Evolutionary conservation across 2,797 vertebrate species (phyloP), one percentile per base, ranked within the genome.

Genomic region (Balearica regulorum): DNA sequence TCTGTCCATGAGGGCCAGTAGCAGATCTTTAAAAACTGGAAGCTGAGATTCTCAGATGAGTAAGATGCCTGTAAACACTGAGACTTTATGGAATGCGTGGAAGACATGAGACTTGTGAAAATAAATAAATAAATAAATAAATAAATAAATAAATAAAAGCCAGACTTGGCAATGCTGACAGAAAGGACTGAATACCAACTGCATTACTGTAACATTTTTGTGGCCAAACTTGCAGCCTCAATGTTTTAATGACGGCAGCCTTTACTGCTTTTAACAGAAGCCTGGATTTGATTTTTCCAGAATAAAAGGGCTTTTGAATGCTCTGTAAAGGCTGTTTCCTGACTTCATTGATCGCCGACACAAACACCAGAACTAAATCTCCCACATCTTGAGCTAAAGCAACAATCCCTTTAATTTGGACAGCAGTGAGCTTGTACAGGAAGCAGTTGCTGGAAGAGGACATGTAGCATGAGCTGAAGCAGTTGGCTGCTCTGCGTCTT

Each of bases 241-340:
- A 20, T 89, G 92, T 95, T 96, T 95, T 96, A 84, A 90, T 24
- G 83, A 95, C 65, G 78, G 90, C 84, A 87, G 94, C 72, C 78
- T 94, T 94, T 92, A 61, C 68, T 80, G 88, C 92, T 44, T 90
- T 94, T 94, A 87, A 91, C 95, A 92, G 90, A 89, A 95, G 78
- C 88, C 95, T 97, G 96, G 96, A 91, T 95, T 96, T 95, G 78
- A 95, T 94, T 97, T 92, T 93, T 95, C 84, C 1, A 0, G 83
- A 94, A 94, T 94, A 96, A 96, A 95, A 87, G 85, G 75, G 78
- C 83, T 95, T 96, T 96, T 95, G 92, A 96, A 95, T 77, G 65
- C 70, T 73, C 68, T 89, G 83, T 87, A 96, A 95, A 95, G 90
- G 95, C 94, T 83, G 81, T 96, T 89, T 95, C 93, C 90, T 83